Conservation (phyloP, 2,113 vertebrate genomes). For the Hylia prasina region DNA sequence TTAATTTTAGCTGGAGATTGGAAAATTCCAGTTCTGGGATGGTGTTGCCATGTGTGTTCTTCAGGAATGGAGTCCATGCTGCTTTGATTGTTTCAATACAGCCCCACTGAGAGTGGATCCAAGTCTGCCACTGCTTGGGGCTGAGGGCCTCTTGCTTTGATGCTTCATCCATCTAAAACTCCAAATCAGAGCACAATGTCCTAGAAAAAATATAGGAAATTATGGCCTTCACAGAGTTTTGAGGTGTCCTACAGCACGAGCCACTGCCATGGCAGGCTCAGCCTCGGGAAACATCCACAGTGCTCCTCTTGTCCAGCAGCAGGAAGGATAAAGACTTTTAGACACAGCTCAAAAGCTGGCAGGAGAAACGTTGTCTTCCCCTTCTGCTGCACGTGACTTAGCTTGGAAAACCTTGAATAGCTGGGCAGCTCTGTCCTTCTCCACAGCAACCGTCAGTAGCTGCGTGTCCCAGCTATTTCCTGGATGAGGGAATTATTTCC, state of each 20-base stretch:
- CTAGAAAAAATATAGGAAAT: not conserved
- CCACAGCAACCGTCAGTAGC: not conserved
- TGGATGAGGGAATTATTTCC: conserved; percentile 22
- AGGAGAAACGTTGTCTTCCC: not conserved
- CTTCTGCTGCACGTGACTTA: not conserved
- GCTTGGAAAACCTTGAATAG: conserved; percentile 25
- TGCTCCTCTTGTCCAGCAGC: not conserved
- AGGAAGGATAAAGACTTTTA: not conserved
- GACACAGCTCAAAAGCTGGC: not conserved
- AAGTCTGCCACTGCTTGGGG: not conserved
- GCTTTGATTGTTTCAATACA: not conserved
- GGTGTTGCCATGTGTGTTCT: not conserved
- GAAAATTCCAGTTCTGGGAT: not conserved
- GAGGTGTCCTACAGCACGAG: not conserved
- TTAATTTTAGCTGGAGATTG: not conserved
- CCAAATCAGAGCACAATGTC: not conserved
- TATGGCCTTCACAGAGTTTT: not conserved
- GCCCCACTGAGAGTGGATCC: not conserved
- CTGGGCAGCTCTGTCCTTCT: not conserved
- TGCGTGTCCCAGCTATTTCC: conserved; percentile 14
- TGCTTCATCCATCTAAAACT: not conserved
- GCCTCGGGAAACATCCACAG: not conserved
- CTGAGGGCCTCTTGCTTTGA: not conserved
- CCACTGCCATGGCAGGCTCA: not conserved
- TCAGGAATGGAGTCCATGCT: not conserved